Conservation (phyloP, 1,140 invertebrate species). For the Watersipora subatra region DNA sequence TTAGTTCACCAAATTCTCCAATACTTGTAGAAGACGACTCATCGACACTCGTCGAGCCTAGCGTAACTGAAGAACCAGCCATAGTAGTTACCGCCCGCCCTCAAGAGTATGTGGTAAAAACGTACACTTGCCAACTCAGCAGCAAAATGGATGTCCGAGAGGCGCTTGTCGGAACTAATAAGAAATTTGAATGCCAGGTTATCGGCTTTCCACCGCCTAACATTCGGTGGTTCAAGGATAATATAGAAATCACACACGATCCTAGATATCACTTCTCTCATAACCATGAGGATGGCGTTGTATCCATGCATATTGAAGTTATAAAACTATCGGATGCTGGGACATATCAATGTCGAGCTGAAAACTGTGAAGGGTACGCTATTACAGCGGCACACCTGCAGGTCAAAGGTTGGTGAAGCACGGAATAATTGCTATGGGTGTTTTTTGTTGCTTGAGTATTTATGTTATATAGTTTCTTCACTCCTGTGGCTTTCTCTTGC, state of each 20-base stretch:
- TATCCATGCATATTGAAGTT: constrained; percentile 28
- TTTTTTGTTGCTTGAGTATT: too few species aligned
- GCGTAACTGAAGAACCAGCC: background rate
- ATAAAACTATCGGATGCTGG: constrained; percentile 24
- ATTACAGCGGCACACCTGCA: constrained; percentile 28
- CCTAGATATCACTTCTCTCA: constrained; percentile 23
- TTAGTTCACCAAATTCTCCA: background rate
- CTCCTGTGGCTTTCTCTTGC: too few species aligned
- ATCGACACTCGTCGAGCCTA: background rate
- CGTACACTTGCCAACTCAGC: background rate
- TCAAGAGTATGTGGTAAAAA: background rate
- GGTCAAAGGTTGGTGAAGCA: constrained; percentile 22
- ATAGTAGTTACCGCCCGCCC: background rate
- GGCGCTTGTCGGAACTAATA: constrained; percentile 23
- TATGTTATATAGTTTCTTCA: too few species aligned
- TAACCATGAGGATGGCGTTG: constrained; percentile 18
- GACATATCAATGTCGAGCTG: constrained; percentile 25
- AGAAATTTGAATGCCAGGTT: constrained; percentile 33
- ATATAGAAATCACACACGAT: constrained; percentile 24
- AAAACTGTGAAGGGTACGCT: constrained; percentile 31
- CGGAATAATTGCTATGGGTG: too few species aligned
- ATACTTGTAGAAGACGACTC: background rate
- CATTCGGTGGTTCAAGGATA: constrained; percentile 33
- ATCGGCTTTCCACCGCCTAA: constrained; percentile 26
- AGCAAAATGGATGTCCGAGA: constrained; percentile 5